phyloP scores from a whole-genome alignment of 2,797 vertebrate species.

The Paramormyrops hopkinsi region DNA sequence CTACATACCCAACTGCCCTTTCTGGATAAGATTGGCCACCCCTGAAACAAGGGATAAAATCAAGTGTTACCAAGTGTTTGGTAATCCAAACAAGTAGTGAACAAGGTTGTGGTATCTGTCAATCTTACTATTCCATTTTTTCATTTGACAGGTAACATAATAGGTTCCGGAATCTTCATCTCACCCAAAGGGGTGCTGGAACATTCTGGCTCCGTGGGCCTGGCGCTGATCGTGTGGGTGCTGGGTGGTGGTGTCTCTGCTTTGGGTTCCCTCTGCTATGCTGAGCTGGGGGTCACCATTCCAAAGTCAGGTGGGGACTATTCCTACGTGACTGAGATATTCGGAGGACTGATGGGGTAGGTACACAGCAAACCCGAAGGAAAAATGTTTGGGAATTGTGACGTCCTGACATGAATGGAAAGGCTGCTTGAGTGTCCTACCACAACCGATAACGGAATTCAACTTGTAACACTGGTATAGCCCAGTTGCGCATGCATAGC shows the following conservation, averaged over 20 bases:
- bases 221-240: conserved; percentile 86
- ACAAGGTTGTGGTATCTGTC: background rate
- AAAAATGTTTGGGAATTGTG: background rate
- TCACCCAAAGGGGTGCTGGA: conserved; percentile 94
- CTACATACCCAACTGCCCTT: background rate
- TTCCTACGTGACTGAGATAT: conserved; percentile 91
- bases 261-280: conserved; percentile 87
- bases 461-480: background rate
- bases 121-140: background rate
- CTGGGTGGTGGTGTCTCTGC: conserved; percentile 81
- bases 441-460: background rate
- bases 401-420: background rate
- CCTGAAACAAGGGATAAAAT: background rate
- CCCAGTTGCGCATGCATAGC: background rate
- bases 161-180: conserved; percentile 97
- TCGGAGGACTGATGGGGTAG: conserved; percentile 90
- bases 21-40: background rate
- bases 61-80: too few species aligned
- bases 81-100: background rate
- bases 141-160: conserved; percentile 80
- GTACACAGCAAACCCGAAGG: conserved; percentile 36
- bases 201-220: conserved; percentile 86
- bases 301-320: conserved; percentile 96
- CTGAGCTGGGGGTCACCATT: conserved; percentile 91
- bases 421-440: background rate